Conservation (phyloP, 2,797 vertebrate species). For the Chelonia mydas region DNA sequence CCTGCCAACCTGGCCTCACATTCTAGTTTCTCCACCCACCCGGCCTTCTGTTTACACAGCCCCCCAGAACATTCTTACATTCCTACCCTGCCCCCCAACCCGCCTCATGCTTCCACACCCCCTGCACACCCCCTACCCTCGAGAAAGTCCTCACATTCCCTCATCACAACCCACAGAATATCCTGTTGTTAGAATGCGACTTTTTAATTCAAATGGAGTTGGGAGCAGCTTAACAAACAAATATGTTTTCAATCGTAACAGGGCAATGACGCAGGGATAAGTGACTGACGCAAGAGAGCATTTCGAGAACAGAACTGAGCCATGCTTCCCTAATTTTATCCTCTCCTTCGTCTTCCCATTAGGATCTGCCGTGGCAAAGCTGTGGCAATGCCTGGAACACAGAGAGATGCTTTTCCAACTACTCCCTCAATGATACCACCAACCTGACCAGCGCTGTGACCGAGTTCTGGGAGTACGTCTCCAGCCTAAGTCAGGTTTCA, state of each 20-base stretch:
- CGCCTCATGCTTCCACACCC: neutral
- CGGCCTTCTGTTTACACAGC: neutral
- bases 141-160: neutral
- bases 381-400: conserved; percentile 94
- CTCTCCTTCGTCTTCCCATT: neutral
- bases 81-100: neutral
- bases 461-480: conserved; percentile 94
- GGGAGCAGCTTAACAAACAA: neutral
- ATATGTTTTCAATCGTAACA: neutral
- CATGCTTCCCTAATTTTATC: neutral
- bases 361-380: conserved; percentile 93
- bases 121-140: neutral
- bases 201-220: neutral
- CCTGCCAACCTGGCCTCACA: neutral
- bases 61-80: neutral
- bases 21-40: neutral
- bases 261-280: neutral
- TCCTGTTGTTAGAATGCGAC: neutral
- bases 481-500: conserved; percentile 60
- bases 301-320: neutral
- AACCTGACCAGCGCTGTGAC: conserved; percentile 92
- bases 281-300: neutral
- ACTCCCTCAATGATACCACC: conserved; percentile 89
- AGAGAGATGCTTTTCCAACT: conserved; percentile 91
- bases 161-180: neutral